phyloP scores from a whole-genome alignment of 2,888 invertebrate species.

The Micoletzkya japonica region DNA sequence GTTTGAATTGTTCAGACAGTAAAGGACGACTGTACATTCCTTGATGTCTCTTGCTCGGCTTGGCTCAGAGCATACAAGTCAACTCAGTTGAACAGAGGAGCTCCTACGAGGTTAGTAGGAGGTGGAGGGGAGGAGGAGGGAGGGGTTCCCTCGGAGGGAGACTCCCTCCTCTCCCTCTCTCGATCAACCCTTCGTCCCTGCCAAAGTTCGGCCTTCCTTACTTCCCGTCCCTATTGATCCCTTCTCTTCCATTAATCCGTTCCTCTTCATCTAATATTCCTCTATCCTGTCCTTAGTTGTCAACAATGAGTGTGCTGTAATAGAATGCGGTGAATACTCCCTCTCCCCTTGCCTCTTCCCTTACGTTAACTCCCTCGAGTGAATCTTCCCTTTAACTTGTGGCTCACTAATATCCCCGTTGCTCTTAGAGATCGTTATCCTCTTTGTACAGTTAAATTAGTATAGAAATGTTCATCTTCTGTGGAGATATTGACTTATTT shows the following conservation, averaged over 20 bases:
- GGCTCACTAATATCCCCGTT: no score
- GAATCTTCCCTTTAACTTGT: no score
- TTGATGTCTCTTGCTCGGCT: constrained; percentile 52
- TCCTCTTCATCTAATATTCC: not conserved
- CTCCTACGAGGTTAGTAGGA: constrained; percentile 25
- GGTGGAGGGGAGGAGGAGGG: not conserved
- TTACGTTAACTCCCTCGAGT: no score
- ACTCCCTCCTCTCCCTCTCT: not conserved
- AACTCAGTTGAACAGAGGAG: constrained; percentile 40
- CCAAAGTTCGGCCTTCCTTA: constrained; percentile 20
- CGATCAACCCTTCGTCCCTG: constrained; percentile 1
- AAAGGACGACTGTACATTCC: constrained; percentile 55
- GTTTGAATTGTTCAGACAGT: constrained; percentile 35
- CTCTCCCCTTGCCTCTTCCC: no score
- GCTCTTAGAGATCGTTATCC: no score
- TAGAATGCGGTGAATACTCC: no score
- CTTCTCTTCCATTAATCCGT: not conserved
- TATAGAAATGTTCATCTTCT: no score
- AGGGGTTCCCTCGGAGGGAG: not conserved
- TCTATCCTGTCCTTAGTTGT: no score
- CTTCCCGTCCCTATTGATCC: constrained; percentile 6
- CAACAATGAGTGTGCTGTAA: no score
- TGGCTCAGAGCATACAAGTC: constrained; percentile 55
- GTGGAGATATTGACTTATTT: no score
- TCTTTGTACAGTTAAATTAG: no score